Conservation (phyloP, 1,140 invertebrate species). For the Pentalonia nigronervosa region DNA sequence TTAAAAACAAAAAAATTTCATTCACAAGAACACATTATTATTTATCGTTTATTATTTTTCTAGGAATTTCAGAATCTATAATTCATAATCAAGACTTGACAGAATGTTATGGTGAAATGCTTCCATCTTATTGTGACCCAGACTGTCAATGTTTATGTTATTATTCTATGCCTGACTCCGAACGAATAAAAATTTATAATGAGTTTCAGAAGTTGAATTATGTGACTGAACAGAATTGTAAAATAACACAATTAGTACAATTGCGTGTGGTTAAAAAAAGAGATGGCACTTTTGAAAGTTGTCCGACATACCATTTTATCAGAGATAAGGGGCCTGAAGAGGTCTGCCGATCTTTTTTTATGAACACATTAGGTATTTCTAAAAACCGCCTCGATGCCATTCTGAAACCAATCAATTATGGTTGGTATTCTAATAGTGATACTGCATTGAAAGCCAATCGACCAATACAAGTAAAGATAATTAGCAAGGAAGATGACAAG, state of each 20-base stretch:
- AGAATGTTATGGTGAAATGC: neutral
- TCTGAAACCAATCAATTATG: neutral
- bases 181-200: neutral
- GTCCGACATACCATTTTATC: neutral
- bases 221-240: neutral
- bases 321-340: too few species aligned
- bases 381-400: neutral
- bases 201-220: neutral
- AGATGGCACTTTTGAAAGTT: neutral
- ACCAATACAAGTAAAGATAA: neutral
- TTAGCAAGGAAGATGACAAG: too few species aligned
- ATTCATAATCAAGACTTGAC: neutral
- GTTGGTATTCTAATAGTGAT: neutral
- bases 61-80: neutral
- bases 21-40: neutral
- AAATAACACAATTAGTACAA: neutral
- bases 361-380: neutral
- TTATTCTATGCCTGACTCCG: neutral
- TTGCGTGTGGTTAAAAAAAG: neutral
- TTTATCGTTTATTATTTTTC: neutral
- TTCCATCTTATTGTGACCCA: neutral
- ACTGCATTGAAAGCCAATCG: neutral
- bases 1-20: too few species aligned
- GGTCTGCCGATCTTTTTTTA: neutral
- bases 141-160: neutral